Base-by-base conservation (phyloP, 2,797 vertebrate species). In the Aeoliscus strigatus region DNA sequence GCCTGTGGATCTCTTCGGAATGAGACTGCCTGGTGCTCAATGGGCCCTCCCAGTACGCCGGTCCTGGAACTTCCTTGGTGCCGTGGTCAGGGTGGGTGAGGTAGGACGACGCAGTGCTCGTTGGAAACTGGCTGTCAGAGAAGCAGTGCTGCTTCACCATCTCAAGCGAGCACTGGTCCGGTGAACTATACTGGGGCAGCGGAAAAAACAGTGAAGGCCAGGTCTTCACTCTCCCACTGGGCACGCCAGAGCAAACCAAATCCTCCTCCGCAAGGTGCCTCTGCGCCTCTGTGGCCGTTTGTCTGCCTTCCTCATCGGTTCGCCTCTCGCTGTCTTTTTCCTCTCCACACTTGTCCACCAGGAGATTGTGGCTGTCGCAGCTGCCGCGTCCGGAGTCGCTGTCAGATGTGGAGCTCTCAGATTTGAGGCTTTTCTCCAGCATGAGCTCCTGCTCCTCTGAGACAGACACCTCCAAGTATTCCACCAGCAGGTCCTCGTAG, bases 311-410 rank as follows among this genome's bases (percentile, higher is more conserved):
- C 66, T 73, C 38, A 25, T 53, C 43, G 9, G 41, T 27, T 15
- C 16, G 53, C 15, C 21, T 47, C 13, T 48, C 37, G 5, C 63
- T 64, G 2, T 75, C 67, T 1, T 5, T 74, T 10, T 76, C 17
- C 2, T 81, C 82, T 1, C 77, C 78, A 50, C 80, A 79, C 58
- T 91, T 94, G 39, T 92, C 91, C 47, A 87, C 77, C 51, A 94
- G 81, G 44, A 93, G 80, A 4, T 90, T 93, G 65, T 85, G 91
- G 57, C 94, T 97, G 52, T 97, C 91, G 10, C 90, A 96, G 71
- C 94, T 97, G 35, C 93, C 93, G 7, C 87, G 81, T 26, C 94
- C 94, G 0, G 93, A 97, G 63, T 97, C 94, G 1, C 52, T 90
- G 79, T 94, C 92, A 0, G 71, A 91, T 6, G 89, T 80, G 0